A percentile compares a stretch with the other conserved stretches of the same genome.
Conservation (phyloP, 2,797 vertebrate species). For the Tokudaia tokunoshimensis region DNA sequence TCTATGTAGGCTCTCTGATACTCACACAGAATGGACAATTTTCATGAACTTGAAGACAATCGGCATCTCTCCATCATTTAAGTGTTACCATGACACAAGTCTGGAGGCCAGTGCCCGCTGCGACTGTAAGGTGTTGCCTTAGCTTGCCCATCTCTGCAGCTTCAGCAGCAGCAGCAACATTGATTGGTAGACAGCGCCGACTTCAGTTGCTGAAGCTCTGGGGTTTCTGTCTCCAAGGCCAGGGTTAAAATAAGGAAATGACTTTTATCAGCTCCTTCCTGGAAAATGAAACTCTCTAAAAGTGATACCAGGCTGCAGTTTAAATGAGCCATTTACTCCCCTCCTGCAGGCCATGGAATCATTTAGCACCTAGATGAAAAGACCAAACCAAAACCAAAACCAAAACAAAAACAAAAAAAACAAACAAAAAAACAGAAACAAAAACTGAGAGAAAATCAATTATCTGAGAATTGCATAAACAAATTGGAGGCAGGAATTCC, state of each 20-base stretch:
- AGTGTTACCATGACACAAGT: slow-evolving; percentile 83
- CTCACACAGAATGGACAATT: slow-evolving; percentile 89
- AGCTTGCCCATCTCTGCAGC: slow-evolving; percentile 68
- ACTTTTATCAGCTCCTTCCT: slow-evolving; percentile 3
- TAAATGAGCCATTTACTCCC: neutral
- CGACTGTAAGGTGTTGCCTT: slow-evolving; percentile 87
- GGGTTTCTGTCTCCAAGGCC: neutral
- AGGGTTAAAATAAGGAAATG: slow-evolving; percentile 22
- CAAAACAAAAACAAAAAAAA: neutral
- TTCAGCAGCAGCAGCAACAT: slow-evolving; percentile 7
- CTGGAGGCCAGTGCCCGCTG: slow-evolving; percentile 83
- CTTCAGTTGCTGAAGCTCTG: slow-evolving; percentile 88
- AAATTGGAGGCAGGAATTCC: slow-evolving; percentile 52
- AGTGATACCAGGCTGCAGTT: neutral
- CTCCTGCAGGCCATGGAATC: neutral
- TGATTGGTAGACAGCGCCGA: slow-evolving; percentile 90
- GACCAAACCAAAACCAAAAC: slow-evolving; percentile 9
- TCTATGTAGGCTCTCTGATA: slow-evolving; percentile 90
- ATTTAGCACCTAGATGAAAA: neutral
- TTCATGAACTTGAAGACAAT: slow-evolving; percentile 87
- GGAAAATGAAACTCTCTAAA: slow-evolving; percentile 35
- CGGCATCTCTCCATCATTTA: slow-evolving; percentile 85
- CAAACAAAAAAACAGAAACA: too few species aligned
- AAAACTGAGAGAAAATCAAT: neutral
- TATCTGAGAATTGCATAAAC: slow-evolving; percentile 36